Base-by-base conservation (phyloP, 1,140 invertebrate species). In the Phenacoccus solenopsis region DNA sequence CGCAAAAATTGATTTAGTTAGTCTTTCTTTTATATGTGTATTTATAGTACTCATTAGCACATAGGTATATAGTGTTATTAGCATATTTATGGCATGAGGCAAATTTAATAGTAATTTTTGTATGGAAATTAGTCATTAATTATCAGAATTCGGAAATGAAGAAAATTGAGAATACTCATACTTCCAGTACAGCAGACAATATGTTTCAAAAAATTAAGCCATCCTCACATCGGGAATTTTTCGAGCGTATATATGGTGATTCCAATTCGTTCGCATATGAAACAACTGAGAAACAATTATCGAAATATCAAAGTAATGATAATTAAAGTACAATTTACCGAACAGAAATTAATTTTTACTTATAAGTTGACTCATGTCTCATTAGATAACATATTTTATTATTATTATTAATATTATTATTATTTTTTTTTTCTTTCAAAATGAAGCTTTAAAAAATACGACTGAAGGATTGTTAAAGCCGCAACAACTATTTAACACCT, bases 151-250 rank as follows among this genome's bases (percentile, higher is more conserved):
- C n/a, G n/a, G n/a, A n/a, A n/a, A n/a, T n/a, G n/a, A 49, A 49
- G 20, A 49, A 49, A 32, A 32, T 13, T 32, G 30, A 5, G 30
- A 32, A 32, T 7, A 32, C 16, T 49, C 38, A n/a, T n/a, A 5
- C 38, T 16, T 16, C 38, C 38, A n/a, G 20, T 32, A 5, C 30
- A n/a, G 38, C 38, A n/a, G 20, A n/a, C 20, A 49, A 49, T 16
- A 4, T 49, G 3, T 49, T 16, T n/a, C 38, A 49, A 49, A 49
- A 49, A 49, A 16, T n/a, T 2, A 49, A 64, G 16, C 59, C 59
- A 24, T 64, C 59, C 10, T 64, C 59, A 10, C 59, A 64, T 64
- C 21, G 59, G 2, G 59, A 64, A 64, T 64, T 64, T 20, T 64
- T 64, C 25, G 20, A 64, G 25, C 59, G 59, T 25, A 16, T 64